These are phyloP conservation scores for Drosophila paucipuncta DNA, from an alignment of 2,888 invertebrate species.

Conservation along the genomic window DNA sequence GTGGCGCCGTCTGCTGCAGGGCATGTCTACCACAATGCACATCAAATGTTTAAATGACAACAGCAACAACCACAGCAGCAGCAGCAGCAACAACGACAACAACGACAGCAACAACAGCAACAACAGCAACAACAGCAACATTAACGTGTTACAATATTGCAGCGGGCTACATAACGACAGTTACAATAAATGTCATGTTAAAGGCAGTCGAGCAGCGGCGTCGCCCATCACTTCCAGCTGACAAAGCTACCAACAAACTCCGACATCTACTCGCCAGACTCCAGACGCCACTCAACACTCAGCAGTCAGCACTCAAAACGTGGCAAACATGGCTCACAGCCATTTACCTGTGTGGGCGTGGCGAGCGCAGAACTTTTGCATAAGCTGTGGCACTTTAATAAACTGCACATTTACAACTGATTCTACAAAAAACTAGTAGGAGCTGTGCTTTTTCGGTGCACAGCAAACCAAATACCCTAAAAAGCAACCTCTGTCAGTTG, in stretches of 20 bases:
- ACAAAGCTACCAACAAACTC: conserved; percentile 36
- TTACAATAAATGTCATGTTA: conserved; percentile 84
- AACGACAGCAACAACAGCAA: conserved; percentile 50
- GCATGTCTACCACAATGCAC: conserved; percentile 74
- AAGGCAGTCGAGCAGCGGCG: conserved; percentile 66
- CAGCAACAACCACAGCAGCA: conserved; percentile 37
- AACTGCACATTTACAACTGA: conserved; percentile 31
- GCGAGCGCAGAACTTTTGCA: conserved; percentile 58
- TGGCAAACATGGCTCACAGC: conserved; percentile 60
- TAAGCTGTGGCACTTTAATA: conserved; percentile 53
- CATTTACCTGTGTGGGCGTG: conserved; percentile 69
- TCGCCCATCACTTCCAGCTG: conserved; percentile 69
- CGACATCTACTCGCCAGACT: conserved; percentile 12
- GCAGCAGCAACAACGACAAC: conserved; percentile 45
- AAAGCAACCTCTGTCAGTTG: neutral
- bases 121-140: conserved; percentile 22
- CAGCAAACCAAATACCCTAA: neutral
- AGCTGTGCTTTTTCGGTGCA: neutral
- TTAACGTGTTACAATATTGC: conserved; percentile 56
- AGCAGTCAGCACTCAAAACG: conserved; percentile 20
- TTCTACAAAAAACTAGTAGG: conserved; percentile 2
- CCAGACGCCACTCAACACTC: conserved; percentile 50
- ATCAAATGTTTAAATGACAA: conserved; percentile 79
- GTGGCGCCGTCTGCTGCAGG: conserved; percentile 62
- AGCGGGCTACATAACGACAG: conserved; percentile 56